Evolutionary conservation across 2,888 invertebrate species (phyloP).

Genomic region (Plagodis pulveraria): DNA sequence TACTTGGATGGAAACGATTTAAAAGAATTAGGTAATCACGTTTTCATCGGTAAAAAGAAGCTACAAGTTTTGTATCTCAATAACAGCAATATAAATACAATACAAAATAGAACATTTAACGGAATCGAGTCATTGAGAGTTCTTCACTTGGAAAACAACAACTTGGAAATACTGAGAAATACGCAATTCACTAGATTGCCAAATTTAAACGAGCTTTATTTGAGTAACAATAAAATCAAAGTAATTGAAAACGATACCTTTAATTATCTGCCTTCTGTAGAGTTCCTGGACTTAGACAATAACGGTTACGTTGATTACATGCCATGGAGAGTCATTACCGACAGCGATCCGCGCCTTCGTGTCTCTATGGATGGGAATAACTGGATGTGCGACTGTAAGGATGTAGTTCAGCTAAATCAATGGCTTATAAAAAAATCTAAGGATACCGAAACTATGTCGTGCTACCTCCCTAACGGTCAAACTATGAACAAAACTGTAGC

Average conservation of each 20-base stretch:
- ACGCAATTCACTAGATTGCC: slow-evolving; percentile 92
- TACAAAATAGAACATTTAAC: slow-evolving; percentile 93
- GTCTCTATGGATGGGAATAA: slow-evolving; percentile 91
- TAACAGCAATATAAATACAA: slow-evolving; percentile 90
- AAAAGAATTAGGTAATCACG: slow-evolving; percentile 91
- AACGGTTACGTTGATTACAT: slow-evolving; percentile 91
- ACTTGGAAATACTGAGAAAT: slow-evolving; percentile 88
- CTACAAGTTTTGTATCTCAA: slow-evolving; percentile 91
- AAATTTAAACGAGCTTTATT: slow-evolving; percentile 89
- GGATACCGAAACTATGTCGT: slow-evolving; percentile 88
- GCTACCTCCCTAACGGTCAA: slow-evolving; percentile 84
- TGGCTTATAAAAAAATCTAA: slow-evolving; percentile 89
- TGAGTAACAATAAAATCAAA: slow-evolving; percentile 90
- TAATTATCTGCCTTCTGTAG: slow-evolving; percentile 88
- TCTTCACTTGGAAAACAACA: slow-evolving; percentile 91
- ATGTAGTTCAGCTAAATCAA: slow-evolving; percentile 87
- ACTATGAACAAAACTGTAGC: slow-evolving; percentile 81
- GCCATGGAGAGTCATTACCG: slow-evolving; percentile 89
- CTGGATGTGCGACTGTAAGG: slow-evolving; percentile 93
- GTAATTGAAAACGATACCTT: slow-evolving; percentile 91
- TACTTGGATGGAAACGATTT: slow-evolving; percentile 93
- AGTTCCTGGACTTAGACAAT: slow-evolving; percentile 90
- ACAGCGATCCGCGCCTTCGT: slow-evolving; percentile 87
- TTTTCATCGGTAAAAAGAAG: slow-evolving; percentile 94
- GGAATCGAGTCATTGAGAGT: slow-evolving; percentile 90